phyloP scores from a whole-genome alignment of 2,113 vertebrate species.

The Pantherophis guttatus region DNA sequence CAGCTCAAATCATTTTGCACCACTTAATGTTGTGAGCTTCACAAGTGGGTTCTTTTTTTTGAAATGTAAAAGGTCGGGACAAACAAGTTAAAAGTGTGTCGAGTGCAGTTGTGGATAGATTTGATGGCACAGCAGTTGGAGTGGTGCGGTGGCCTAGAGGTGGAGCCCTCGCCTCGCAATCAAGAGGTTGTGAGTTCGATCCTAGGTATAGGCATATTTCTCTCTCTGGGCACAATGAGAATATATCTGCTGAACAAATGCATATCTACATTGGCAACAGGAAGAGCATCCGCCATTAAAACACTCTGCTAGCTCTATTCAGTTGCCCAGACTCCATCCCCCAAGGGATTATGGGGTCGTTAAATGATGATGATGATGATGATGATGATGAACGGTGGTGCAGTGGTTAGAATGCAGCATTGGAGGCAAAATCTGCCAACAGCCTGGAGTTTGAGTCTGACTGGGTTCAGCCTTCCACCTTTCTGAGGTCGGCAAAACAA shows the following conservation, averaged over 20 bases:
- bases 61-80: background rate
- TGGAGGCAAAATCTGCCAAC: background rate
- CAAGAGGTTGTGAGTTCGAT: too few relatives aligned
- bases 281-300: too few relatives aligned
- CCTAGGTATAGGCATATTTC: too few relatives aligned
- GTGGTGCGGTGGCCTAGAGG: too few relatives aligned
- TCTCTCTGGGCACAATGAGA: too few relatives aligned
- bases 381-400: background rate
- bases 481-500: background rate
- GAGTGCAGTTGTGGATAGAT: background rate
- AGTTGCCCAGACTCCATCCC: too few relatives aligned
- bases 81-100: background rate
- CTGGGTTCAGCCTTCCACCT: too few relatives aligned
- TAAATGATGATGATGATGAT: too few relatives aligned
- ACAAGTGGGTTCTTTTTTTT: background rate
- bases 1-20: background rate
- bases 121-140: background rate
- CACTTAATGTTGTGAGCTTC: background rate
- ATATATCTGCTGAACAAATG: too few relatives aligned
- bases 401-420: background rate
- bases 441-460: background rate
- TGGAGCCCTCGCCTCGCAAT: too few relatives aligned
- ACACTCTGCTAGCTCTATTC: too few relatives aligned
- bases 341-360: too few relatives aligned
- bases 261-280: fast-evolving